phyloP scores from a whole-genome alignment of 1,140 invertebrate species.

The Stegodyphus mimosarum region DNA sequence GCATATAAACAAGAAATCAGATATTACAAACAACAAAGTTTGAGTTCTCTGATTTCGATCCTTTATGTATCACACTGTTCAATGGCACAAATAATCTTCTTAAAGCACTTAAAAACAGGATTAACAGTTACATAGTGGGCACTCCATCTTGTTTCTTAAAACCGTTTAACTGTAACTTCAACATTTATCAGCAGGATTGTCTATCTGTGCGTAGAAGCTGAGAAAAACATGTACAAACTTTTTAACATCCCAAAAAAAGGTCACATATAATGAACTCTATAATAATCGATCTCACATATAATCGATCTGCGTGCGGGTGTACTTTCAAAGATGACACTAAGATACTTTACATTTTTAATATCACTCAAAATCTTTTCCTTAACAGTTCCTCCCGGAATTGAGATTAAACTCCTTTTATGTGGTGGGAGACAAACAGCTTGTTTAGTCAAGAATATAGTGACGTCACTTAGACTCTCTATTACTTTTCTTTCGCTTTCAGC shows the following conservation, averaged over 20 bases:
- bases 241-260: background rate
- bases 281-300: slow-evolving; percentile 1
- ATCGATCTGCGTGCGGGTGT: slow-evolving; percentile 64
- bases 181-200: background rate
- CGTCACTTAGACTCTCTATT: background rate
- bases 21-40: slow-evolving; percentile 1
- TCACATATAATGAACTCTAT: slow-evolving; percentile 1
- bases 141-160: slow-evolving; percentile 24
- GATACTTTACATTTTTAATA: too few species aligned
- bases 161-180: slow-evolving; percentile 1
- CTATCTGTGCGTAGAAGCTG: slow-evolving; percentile 7
- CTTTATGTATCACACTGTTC: background rate
- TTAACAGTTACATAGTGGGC: slow-evolving; percentile 11
- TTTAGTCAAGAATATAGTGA: background rate
- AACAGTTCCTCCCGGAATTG: slow-evolving; percentile 13
- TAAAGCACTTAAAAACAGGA: background rate
- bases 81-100: background rate
- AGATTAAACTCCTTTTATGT: slow-evolving; percentile 10
- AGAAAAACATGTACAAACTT: slow-evolving; percentile 4
- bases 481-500: background rate
- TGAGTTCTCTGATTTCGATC: slow-evolving; percentile 16
- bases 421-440: slow-evolving; percentile 12
- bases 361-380: too few species aligned
- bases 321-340: slow-evolving; percentile 66
- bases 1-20: slow-evolving; percentile 27